Percentiles rank a stretch among this genome's conserved stretches.
Conservation (phyloP, 2,797 vertebrate genomes). For the Miichthys miiuy region DNA sequence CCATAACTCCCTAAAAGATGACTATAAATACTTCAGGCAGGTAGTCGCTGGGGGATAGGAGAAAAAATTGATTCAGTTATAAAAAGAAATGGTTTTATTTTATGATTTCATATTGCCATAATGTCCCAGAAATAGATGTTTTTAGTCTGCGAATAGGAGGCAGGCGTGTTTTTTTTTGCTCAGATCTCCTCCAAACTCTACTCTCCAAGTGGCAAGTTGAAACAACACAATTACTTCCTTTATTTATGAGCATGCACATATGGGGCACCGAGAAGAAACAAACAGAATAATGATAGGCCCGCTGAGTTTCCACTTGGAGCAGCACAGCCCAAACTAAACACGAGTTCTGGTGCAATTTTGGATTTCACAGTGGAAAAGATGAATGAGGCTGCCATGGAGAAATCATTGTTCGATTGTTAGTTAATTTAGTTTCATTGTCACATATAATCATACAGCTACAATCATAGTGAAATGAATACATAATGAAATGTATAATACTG, state of each 20-base stretch:
- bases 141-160: background rate
- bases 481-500: too few relatives aligned
- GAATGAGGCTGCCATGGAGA: background rate
- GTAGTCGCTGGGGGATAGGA: background rate
- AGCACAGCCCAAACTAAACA: conserved; percentile 15
- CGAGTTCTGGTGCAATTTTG: background rate
- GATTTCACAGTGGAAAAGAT: background rate
- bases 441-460: too few relatives aligned
- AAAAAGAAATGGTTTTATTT: conserved; percentile 16
- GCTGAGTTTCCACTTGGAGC: conserved; percentile 4
- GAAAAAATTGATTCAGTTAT: background rate
- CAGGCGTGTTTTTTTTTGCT: background rate
- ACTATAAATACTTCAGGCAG: conserved; percentile 4
- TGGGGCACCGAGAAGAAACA: conserved; percentile 7
- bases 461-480: too few relatives aligned
- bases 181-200: background rate
- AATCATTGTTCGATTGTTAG: background rate
- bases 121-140: background rate
- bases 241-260: conserved; percentile 24
- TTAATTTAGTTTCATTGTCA: too few relatives aligned
- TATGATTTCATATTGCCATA: conserved; percentile 1
- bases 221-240: conserved; percentile 20
- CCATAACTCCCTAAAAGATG: background rate
- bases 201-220: conserved; percentile 6
- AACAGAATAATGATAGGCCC: conserved; percentile 19